These are phyloP conservation scores for Acanthoscelides obtectus DNA, from an alignment of 2,888 invertebrate genomes.

Conservation along the genomic window DNA sequence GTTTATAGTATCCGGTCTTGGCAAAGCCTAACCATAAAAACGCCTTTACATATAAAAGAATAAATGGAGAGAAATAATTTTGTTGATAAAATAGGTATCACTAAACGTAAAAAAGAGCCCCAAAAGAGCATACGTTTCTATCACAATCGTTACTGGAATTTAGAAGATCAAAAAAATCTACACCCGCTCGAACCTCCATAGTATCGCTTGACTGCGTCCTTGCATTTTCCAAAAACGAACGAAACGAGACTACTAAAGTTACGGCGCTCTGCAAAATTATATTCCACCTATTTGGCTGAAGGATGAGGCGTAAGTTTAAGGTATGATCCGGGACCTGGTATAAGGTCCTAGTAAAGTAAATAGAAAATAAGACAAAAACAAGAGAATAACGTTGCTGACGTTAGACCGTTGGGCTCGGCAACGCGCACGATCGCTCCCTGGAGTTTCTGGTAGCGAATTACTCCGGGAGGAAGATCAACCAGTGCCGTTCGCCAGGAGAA, in stretches of 20 bases:
- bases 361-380: constrained; percentile 43
- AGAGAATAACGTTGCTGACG: constrained; percentile 21
- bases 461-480: not conserved
- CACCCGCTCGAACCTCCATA: too few species aligned
- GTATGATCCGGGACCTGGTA: constrained; percentile 30
- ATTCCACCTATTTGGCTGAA: constrained; percentile 9
- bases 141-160: too few species aligned
- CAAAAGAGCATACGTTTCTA: too few species aligned
- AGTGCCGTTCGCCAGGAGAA: not conserved
- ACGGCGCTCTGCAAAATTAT: constrained; percentile 14
- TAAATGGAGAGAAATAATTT: too few species aligned
- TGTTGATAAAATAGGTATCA: too few species aligned
- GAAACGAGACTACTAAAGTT: not conserved
- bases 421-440: constrained; percentile 29
- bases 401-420: constrained; percentile 37
- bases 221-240: not conserved
- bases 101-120: too few species aligned
- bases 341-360: constrained; percentile 40
- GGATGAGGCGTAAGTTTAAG: constrained; percentile 26
- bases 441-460: not conserved
- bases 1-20: too few species aligned
- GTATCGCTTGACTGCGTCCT: too few species aligned
- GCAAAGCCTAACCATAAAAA: too few species aligned
- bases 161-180: too few species aligned
- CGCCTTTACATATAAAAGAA: too few species aligned